Evolutionary conservation across 2,888 invertebrate species (phyloP).

Genomic region (Sphinx pinastri): DNA sequence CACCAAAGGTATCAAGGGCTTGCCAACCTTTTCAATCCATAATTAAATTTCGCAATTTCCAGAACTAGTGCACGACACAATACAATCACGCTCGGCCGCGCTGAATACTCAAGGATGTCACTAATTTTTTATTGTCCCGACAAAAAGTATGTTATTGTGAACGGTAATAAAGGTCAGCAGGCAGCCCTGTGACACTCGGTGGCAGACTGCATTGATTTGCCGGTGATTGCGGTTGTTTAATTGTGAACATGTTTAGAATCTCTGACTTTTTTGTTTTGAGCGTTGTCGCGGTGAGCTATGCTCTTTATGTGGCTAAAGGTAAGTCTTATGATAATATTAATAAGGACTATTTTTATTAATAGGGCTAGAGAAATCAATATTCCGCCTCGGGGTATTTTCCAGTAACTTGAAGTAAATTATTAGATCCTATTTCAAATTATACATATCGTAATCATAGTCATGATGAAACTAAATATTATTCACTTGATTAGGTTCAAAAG

Average conservation of each 20-base stretch:
- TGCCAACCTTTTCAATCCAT: background rate
- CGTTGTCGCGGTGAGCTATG: conserved; percentile 47
- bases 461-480: too few relatives aligned
- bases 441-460: too few relatives aligned
- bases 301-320: conserved; percentile 68
- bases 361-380: too few relatives aligned
- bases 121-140: conserved; percentile 56
- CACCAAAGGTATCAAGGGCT: background rate
- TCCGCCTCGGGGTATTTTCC: too few relatives aligned
- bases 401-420: too few relatives aligned
- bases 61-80: conserved; percentile 23
- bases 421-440: too few relatives aligned
- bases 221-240: conserved; percentile 40
- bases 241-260: conserved; percentile 39
- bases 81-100: conserved; percentile 53
- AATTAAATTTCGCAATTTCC: conserved; percentile 15
- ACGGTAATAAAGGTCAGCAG: conserved; percentile 57
- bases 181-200: conserved; percentile 44
- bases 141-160: conserved; percentile 53
- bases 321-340: conserved; percentile 35
- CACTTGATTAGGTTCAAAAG: too few relatives aligned
- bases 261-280: conserved; percentile 45
- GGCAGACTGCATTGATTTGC: conserved; percentile 42
- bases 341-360: too few relatives aligned
- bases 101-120: conserved; percentile 69